Percentiles rank a stretch among this genome's conserved stretches.
These are phyloP conservation scores for Bos javanicus DNA, from an alignment of 2,113 vertebrate genomes.

Conservation along the genomic window DNA sequence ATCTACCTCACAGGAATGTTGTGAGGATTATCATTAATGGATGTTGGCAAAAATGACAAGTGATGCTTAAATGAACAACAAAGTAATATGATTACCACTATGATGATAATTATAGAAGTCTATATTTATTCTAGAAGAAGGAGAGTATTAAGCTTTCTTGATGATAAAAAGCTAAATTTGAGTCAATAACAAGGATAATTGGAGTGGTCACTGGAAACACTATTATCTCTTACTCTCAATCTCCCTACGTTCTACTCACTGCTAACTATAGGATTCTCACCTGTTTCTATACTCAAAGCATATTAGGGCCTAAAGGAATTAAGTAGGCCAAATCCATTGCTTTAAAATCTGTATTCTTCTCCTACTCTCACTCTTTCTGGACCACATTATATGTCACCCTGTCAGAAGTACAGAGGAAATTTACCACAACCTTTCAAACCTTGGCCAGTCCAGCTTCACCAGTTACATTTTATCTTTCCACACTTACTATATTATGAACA, in stretches of 20 bases:
- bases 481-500: conserved; percentile 17
- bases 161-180: conserved; percentile 20
- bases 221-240: conserved; percentile 16
- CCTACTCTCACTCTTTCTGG: conserved; percentile 12
- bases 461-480: conserved; percentile 21
- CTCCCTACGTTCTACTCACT: not conserved
- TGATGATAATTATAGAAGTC: conserved; percentile 22
- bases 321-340: not conserved
- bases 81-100: conserved; percentile 28
- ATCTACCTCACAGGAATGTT: conserved; percentile 65
- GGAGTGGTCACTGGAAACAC: not conserved
- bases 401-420: conserved; percentile 49
- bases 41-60: conserved; percentile 21
- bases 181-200: conserved; percentile 32
- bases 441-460: not conserved
- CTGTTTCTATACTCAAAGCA: not conserved
- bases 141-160: not conserved
- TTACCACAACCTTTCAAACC: not conserved
- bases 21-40: conserved; percentile 54
- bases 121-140: not conserved
- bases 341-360: not conserved
- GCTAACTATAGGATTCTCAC: not conserved
- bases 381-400: conserved; percentile 35
- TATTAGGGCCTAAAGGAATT: not conserved
- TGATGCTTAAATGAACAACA: conserved; percentile 23